Evolutionary conservation across 2,797 vertebrate genomes (phyloP).

Genomic region (Tenualosa ilisha): DNA sequence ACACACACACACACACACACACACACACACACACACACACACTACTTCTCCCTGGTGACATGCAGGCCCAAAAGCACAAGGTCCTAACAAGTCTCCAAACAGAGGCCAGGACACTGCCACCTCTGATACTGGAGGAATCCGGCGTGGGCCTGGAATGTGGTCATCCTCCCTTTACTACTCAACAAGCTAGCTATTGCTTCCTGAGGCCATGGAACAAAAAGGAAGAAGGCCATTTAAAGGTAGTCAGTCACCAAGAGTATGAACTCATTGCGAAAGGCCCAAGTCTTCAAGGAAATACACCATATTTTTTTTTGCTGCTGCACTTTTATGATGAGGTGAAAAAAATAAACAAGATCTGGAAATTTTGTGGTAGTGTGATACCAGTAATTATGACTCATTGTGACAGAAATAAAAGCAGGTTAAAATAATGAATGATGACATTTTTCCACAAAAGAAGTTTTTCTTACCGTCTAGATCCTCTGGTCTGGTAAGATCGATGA

Average conservation of each 20-base stretch:
- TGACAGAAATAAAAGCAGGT: background rate
- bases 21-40: slow-evolving; percentile 5
- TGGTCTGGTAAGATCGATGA: slow-evolving; percentile 97
- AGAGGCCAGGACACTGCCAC: slow-evolving; percentile 29
- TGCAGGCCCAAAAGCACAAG: background rate
- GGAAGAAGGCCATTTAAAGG: background rate
- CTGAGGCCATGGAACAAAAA: background rate
- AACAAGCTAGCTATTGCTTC: slow-evolving; percentile 18
- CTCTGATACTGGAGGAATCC: slow-evolving; percentile 25
- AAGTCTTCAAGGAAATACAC: background rate
- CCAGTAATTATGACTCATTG: background rate
- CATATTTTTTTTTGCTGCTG: background rate
- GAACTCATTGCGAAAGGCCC: background rate
- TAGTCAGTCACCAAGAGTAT: background rate
- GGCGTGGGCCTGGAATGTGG: background rate
- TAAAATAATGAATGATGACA: background rate
- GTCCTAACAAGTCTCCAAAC: slow-evolving; percentile 19
- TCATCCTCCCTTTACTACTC: background rate
- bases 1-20: background rate
- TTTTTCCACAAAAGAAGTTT: background rate
- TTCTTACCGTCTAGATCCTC: slow-evolving; percentile 95
- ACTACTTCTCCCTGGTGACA: background rate
- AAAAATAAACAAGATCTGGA: background rate
- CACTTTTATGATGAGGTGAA: background rate
- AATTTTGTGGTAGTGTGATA: background rate